A percentile compares a stretch with the other conserved stretches of the same genome.
Evolutionary conservation across 1,140 invertebrate genomes (phyloP).

Genomic region (Heliconius nattereri): DNA sequence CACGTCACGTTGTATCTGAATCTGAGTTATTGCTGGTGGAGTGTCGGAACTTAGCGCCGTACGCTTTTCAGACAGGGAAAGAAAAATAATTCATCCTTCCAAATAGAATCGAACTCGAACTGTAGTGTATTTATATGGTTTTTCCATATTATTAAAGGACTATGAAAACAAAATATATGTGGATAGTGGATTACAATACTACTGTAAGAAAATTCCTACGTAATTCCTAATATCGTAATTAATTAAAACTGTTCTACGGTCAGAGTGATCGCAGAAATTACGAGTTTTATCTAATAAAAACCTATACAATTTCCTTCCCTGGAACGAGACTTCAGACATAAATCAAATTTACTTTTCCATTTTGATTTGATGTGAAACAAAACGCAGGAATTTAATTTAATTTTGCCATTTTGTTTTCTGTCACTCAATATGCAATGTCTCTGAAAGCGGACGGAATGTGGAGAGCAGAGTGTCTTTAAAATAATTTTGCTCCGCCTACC

Average conservation of each 20-base stretch:
- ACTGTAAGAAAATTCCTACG: not conserved
- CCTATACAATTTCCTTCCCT: constrained; percentile 27
- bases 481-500: no score
- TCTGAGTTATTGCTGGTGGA: no score
- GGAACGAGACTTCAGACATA: constrained; percentile 26
- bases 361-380: not conserved
- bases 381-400: not conserved
- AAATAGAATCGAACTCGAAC: no score
- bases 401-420: not conserved
- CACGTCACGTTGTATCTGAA: no score
- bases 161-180: not conserved
- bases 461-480: no score
- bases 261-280: constrained; percentile 28
- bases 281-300: constrained; percentile 38
- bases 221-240: constrained; percentile 19
- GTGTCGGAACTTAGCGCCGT: no score
- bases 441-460: no score
- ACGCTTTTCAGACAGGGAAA: no score
- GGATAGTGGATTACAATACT: not conserved
- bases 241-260: constrained; percentile 15
- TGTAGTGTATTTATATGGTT: no score
- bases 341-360: constrained; percentile 36
- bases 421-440: no score
- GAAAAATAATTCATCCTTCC: no score
- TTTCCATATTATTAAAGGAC: not conserved